A percentile compares a stretch with the other conserved stretches of the same genome.
Conservation (phyloP, 2,888 invertebrate species). For the Cybosia mesomella region DNA sequence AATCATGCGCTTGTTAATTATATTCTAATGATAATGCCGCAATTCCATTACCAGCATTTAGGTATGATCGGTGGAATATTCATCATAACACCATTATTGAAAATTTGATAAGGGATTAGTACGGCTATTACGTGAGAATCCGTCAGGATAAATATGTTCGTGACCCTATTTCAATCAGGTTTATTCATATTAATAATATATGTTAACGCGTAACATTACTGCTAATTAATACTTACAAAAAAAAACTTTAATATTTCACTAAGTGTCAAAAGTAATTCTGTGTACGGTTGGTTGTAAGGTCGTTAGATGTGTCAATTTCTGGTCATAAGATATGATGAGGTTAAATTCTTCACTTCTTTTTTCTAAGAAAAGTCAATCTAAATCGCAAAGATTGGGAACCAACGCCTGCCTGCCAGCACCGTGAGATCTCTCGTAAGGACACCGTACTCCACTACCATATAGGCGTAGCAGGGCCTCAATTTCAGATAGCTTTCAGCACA, state of each 20-base stretch:
- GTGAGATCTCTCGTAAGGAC: too few relatives aligned
- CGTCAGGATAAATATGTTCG: slow-evolving; percentile 13
- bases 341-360: too few relatives aligned
- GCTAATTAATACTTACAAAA: background rate
- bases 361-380: too few relatives aligned
- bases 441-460: too few relatives aligned
- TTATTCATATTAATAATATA: slow-evolving; percentile 3
- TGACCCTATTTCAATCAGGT: slow-evolving; percentile 19
- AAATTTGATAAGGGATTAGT: slow-evolving; percentile 30
- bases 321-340: too few relatives aligned
- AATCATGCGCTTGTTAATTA: slow-evolving; percentile 10
- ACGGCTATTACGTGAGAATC: slow-evolving; percentile 2
- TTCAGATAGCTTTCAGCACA: too few relatives aligned
- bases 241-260: too few relatives aligned
- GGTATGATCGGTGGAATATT: slow-evolving; percentile 26
- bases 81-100: slow-evolving; percentile 23
- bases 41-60: slow-evolving; percentile 27
- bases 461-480: too few relatives aligned
- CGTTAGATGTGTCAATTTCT: background rate
- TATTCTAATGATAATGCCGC: slow-evolving; percentile 28
- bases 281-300: background rate
- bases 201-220: background rate
- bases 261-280: background rate
- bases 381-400: too few relatives aligned
- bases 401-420: too few relatives aligned